Percentiles rank a stretch among this genome's conserved stretches.
Conservation (phyloP, 2,888 invertebrate species). For the Autographa gamma region DNA sequence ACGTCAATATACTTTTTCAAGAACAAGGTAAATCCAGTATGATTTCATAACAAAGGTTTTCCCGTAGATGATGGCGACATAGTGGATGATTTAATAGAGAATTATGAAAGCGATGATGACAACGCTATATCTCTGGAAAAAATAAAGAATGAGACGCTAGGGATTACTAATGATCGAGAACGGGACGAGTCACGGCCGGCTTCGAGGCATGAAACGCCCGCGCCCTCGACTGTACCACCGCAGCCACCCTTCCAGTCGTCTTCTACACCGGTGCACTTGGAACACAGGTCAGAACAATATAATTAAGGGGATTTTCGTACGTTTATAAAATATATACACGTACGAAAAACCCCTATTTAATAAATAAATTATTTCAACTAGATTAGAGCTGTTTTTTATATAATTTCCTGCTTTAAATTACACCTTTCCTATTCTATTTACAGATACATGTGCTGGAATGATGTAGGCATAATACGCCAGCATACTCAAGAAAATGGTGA, state of each 20-base stretch:
- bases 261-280: constrained; percentile 94
- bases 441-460: constrained; percentile 96
- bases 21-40: constrained; percentile 6
- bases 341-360: too few relatives aligned
- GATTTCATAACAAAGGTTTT: constrained; percentile 19
- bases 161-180: constrained; percentile 33
- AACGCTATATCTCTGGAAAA: constrained; percentile 93
- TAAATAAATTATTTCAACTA: too few relatives aligned
- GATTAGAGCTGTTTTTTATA: too few relatives aligned
- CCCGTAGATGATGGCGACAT: constrained; percentile 75
- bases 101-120: constrained; percentile 91
- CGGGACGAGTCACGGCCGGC: constrained; percentile 72
- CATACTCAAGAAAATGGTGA: constrained; percentile 92
- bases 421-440: constrained; percentile 47
- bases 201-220: constrained; percentile 63
- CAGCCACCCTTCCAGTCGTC: constrained; percentile 97
- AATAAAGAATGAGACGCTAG: constrained; percentile 90
- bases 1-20: not conserved
- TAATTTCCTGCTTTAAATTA: not conserved
- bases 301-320: too few relatives aligned
- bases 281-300: constrained; percentile 89
- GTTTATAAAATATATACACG: too few relatives aligned
- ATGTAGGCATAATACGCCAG: constrained; percentile 96
- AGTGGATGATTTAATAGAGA: constrained; percentile 77
- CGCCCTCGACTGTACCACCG: constrained; percentile 85